Evolutionary conservation across 2,113 vertebrate genomes (phyloP), one percentile per base, ranked within the genome.

Genomic region (Dicaeum eximium): DNA sequence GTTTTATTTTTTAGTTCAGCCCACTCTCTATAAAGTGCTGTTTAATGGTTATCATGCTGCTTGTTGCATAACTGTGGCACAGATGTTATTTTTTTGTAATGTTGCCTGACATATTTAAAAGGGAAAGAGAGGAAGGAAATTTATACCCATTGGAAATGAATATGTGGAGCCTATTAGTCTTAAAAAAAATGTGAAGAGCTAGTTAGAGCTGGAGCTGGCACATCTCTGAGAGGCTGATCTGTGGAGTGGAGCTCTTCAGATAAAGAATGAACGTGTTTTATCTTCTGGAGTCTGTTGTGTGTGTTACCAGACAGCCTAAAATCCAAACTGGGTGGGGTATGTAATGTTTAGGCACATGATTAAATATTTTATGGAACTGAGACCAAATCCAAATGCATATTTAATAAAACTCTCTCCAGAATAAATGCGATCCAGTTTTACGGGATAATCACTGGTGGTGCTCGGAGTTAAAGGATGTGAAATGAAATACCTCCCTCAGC

Each of bases 171-270:
- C 92, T 80, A 56, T 96, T 96, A 94, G 93, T 88, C 88, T 93
- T 94, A n/a, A 92, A 93, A 92, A 93, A 96, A 96, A 81, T 88
- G 94, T 95, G 90, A 96, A 96, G 94, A 94, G 90, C 92, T 94
- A 86, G 85, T 95, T 91, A 96, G 88, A 83, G 92, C 87, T 2
- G 10, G 47, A 92, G 92, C 87, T 93, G 92, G 93, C 71, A 37
- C 64, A 18, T 51, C 81, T 92, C 81, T 94, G 88, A 85, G 80
- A 80, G 82, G 90, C 93, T 90, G 56, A 69, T 83, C 74, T 64
- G 85, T 38, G 23, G 67, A 93, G 64, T 77, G 71, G 35, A 92
- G 86, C 93, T 85, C 84, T 92, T 82, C 80, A 84, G 78, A 50
- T 87, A 50, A 70, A 80, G 88, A 20, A 40, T 25, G 33, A 66